Base-by-base conservation (phyloP, 2,888 invertebrate genomes). In the Meliscaeva auricollis region DNA sequence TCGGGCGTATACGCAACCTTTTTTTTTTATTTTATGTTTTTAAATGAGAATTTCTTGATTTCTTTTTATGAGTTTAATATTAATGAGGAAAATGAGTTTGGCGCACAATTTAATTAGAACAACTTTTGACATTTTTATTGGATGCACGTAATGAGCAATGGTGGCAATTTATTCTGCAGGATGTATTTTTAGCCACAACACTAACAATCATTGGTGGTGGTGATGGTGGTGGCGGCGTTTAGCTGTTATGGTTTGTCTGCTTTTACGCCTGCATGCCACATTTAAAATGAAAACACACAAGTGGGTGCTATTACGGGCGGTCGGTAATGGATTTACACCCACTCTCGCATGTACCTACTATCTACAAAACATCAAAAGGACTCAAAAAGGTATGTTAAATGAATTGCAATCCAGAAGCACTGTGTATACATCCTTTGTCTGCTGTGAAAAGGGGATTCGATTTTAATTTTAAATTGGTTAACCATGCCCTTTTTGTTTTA, bases 61-160 rank as follows among this genome's bases (percentile, higher is more conserved):
- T 64, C 30, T 64, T 70, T 82, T 66, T 58, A 69, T 74, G 64
- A 58, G 81, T 68, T 73, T 50, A 69, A 77, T 81, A 81, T 77
- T 77, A 81, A 81, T 73, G 81, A 73, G 44, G 13, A 26, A 11
- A 83, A 83, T 68, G 48, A 64, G 73, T 50, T 81, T 77, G 85
- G 73, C 81, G 76, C 81, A 77, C 76, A 73, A 73, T 81, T 85
- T 81, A 85, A 85, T 85, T 81, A 81, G 85, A 85, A 62, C 68
- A 68, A 81, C 81, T 81, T 77, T 81, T 60, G 81, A 76, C 81
- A 85, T 81, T 85, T 81, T 77, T 81, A 81, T 77, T 81, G 81
- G 73, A 85, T 81, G 80, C 85, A 76, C 81, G 64, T 81, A 85
- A 85, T 85, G 77, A 85, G 81, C 69, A 62, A 60, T 44, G 80